Percentiles rank a stretch among this genome's conserved stretches.
Conservation (phyloP, 1,140 invertebrate genomes). For the Heliconius melpomene region DNA sequence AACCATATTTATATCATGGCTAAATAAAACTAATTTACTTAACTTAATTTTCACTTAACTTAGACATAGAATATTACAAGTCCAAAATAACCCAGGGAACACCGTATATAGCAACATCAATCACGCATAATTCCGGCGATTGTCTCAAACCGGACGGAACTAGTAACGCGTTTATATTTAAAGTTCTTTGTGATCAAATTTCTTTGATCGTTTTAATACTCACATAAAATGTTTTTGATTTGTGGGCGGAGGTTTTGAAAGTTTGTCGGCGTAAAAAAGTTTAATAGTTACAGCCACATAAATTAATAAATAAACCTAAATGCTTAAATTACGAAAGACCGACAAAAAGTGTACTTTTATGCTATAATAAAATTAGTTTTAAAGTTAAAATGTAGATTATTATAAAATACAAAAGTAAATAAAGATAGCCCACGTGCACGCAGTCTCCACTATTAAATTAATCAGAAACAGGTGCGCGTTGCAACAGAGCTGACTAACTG, state of each 20-base stretch:
- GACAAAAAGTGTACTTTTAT: constrained; percentile 3
- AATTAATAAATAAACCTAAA: constrained; percentile 7
- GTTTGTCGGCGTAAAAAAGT: constrained; percentile 10
- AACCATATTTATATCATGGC: too few relatives aligned
- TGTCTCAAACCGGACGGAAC: constrained; percentile 33
- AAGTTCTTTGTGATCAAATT: constrained; percentile 13
- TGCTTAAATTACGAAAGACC: not conserved
- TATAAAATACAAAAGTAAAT: not conserved
- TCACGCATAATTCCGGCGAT: constrained; percentile 34
- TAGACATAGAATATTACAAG: not conserved
- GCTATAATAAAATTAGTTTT: not conserved
- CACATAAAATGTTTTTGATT: constrained; percentile 11
- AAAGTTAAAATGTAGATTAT: not conserved
- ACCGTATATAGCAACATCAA: not conserved
- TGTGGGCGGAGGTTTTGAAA: constrained; percentile 20
- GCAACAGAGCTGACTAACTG: constrained; percentile 6
- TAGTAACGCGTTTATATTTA: constrained; percentile 11
- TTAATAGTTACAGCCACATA: not conserved
- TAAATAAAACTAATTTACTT: too few relatives aligned
- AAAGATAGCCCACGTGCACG: constrained; percentile 5
- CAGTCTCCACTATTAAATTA: constrained; percentile 4
- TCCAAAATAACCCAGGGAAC: not conserved
- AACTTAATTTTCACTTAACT: too few relatives aligned
- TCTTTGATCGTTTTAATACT: constrained; percentile 11
- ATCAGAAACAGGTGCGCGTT: constrained; percentile 7